These are phyloP conservation scores for Rhinolophus sinicus DNA, from an alignment of 2,113 vertebrate species.

Conservation along the genomic window DNA sequence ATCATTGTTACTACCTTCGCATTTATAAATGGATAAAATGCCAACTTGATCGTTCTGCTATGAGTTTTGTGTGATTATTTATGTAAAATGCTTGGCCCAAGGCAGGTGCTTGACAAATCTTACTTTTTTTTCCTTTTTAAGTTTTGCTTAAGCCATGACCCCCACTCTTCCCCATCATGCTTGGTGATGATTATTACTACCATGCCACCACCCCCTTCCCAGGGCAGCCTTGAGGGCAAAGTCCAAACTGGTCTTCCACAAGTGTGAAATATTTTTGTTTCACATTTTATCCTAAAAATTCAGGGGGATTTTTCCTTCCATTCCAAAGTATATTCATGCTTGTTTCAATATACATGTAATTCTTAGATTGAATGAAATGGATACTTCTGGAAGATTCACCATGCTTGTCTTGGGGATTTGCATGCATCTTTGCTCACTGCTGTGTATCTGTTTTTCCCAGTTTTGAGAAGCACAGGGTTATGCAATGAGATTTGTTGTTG, in stretches of 20 bases:
- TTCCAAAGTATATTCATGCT: neutral
- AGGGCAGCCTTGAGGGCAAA: neutral
- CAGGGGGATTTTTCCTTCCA: neutral
- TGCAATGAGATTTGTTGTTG: neutral
- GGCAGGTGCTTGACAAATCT: neutral
- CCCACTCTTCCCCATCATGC: neutral
- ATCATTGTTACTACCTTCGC: neutral
- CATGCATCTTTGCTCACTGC: neutral
- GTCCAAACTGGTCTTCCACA: neutral
- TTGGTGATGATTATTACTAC: neutral
- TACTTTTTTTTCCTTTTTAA: neutral
- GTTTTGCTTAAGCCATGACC: neutral
- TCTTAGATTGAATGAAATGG: neutral
- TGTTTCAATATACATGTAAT: neutral
- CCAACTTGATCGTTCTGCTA: neutral
- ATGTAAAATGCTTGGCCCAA: neutral
- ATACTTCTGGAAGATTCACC: neutral
- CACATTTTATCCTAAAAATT: constrained; percentile 3
- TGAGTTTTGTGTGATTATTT: neutral
- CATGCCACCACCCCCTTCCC: neutral
- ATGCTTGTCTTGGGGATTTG: neutral
- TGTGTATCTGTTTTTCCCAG: neutral
- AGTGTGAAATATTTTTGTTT: neutral
- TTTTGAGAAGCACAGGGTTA: neutral
- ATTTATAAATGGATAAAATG: neutral